phyloP scores from a whole-genome alignment of 2,113 vertebrate genomes.

The Casuarius casuarius region DNA sequence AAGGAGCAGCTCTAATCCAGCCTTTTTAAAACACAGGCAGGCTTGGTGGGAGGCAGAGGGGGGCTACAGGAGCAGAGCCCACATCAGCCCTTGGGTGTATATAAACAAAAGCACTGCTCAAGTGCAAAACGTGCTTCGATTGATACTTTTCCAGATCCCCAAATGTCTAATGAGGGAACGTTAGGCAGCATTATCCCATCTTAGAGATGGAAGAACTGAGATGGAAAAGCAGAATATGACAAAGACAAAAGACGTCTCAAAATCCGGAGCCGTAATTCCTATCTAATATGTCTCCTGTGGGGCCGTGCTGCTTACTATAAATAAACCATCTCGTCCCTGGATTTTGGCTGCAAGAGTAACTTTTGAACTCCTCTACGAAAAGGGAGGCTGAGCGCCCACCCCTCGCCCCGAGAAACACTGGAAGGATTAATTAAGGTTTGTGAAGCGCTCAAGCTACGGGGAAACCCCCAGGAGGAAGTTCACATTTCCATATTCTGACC shows the following conservation, averaged over 20 bases:
- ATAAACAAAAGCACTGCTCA: not conserved
- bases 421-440: slow-evolving; percentile 42
- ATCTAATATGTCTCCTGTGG: not conserved
- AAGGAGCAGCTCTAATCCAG: not conserved
- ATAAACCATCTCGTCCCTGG: not conserved
- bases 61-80: not conserved
- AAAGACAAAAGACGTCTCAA: not conserved
- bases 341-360: not conserved
- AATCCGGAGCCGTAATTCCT: not conserved
- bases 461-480: slow-evolving; percentile 23
- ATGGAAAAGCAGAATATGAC: not conserved
- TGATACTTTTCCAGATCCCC: not conserved
- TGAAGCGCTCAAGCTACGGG: not conserved
- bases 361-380: not conserved
- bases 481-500: slow-evolving; percentile 57
- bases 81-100: not conserved
- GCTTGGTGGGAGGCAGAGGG: not conserved
- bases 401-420: not conserved
- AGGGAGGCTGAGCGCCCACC: not conserved
- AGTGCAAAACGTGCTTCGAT: not conserved
- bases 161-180: not conserved
- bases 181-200: not conserved
- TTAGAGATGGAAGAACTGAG: not conserved
- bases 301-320: not conserved
- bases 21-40: not conserved